Evolutionary conservation across 2,113 vertebrate species (phyloP).

Genomic region (Engystomops pustulosus): DNA sequence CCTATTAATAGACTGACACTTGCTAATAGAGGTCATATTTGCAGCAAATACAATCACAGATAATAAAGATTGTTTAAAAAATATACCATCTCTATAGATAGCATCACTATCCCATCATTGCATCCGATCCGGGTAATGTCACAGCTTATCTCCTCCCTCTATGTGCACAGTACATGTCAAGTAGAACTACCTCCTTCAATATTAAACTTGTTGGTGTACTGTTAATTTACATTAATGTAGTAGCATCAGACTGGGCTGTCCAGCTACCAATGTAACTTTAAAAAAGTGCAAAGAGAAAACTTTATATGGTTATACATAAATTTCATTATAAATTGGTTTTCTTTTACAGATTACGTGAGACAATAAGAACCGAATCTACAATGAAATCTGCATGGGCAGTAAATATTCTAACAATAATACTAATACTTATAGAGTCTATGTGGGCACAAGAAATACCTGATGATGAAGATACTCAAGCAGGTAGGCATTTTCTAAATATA

Average conservation of each 20-base stretch:
- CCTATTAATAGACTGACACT: too few species aligned
- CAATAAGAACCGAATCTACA: background rate
- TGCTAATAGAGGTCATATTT: too few species aligned
- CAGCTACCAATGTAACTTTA: background rate
- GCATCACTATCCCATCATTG: too few species aligned
- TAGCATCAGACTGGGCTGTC: background rate
- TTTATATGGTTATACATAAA: background rate
- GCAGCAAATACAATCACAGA: too few species aligned
- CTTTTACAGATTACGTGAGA: slow-evolving; percentile 16
- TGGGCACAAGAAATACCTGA: slow-evolving; percentile 15
- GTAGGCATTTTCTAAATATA: background rate
- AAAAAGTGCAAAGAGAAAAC: background rate
- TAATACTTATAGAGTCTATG: background rate
- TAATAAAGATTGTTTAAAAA: too few species aligned
- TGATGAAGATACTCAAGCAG: slow-evolving; percentile 42
- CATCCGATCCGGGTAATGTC: too few species aligned
- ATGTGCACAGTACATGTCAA: too few species aligned
- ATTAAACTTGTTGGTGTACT: too few species aligned
- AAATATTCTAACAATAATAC: slow-evolving; percentile 18
- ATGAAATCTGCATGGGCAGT: slow-evolving; percentile 39
- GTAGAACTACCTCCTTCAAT: too few species aligned
- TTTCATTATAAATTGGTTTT: background rate
- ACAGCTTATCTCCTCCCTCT: too few species aligned
- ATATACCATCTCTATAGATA: too few species aligned
- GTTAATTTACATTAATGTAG: background rate